Evolutionary conservation across 2,113 vertebrate genomes (phyloP).

Genomic region (Catharus bicknelli): DNA sequence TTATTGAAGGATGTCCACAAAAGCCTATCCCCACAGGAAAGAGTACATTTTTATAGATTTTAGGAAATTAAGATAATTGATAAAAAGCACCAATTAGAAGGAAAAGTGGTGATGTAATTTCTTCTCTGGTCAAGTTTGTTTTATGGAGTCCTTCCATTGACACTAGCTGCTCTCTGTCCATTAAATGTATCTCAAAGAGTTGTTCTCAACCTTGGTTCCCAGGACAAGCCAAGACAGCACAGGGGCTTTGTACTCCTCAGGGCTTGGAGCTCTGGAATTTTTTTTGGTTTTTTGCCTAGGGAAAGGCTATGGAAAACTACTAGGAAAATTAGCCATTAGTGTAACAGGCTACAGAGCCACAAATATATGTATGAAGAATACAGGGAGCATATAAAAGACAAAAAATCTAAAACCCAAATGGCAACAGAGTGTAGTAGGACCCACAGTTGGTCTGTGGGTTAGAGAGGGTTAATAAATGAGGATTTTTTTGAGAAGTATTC

Average conservation of each 20-base stretch:
- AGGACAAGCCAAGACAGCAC: not conserved
- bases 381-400: not conserved
- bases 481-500: too few species aligned
- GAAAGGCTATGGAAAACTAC: not conserved
- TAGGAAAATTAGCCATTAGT: not conserved
- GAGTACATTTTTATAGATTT: not conserved
- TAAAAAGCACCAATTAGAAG: not conserved
- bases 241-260: not conserved
- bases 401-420: too few species aligned
- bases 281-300: not conserved
- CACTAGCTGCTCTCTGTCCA: not conserved
- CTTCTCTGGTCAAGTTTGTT: not conserved
- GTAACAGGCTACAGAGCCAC: not conserved
- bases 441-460: too few species aligned
- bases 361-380: accelerated
- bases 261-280: not conserved
- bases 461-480: too few species aligned
- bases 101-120: not conserved
- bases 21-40: too few species aligned
- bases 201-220: not conserved
- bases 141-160: not conserved
- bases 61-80: not conserved
- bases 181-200: not conserved
- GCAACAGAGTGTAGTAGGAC: not conserved
- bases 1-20: not conserved